These are phyloP conservation scores for Nephrotoma appendiculata DNA, from an alignment of 2,888 invertebrate species.

Conservation along the genomic window DNA sequence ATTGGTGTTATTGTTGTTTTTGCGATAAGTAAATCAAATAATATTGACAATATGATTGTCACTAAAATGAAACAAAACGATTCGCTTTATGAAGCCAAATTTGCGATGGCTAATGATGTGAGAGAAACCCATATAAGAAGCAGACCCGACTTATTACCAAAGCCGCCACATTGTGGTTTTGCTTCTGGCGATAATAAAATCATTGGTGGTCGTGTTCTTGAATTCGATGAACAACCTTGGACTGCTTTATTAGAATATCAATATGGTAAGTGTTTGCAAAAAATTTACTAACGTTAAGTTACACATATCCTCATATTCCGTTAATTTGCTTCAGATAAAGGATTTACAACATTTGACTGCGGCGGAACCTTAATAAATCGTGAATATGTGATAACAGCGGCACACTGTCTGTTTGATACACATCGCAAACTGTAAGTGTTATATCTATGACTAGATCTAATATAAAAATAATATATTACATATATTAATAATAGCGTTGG, in stretches of 20 bases:
- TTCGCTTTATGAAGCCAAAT: neutral
- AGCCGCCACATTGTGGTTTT: neutral
- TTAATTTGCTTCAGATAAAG: neutral
- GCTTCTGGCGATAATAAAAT: neutral
- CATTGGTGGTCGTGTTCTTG: neutral
- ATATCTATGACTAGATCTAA: neutral
- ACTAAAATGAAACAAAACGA: neutral
- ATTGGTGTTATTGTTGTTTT: neutral
- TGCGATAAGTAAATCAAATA: neutral
- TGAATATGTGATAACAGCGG: neutral
- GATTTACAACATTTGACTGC: neutral
- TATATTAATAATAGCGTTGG: neutral
- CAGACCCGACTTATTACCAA: neutral
- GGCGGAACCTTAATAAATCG: neutral
- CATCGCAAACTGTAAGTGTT: neutral
- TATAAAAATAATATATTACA: neutral
- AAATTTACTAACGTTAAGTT: no score
- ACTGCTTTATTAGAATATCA: neutral
- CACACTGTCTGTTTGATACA: neutral
- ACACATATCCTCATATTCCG: no score
- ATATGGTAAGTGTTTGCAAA: neutral
- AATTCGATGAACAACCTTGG: neutral
- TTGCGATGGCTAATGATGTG: neutral
- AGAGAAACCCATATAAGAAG: neutral
- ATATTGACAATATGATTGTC: neutral